Conservation (phyloP, 2,888 invertebrate species). For the Clanis bilineata region DNA sequence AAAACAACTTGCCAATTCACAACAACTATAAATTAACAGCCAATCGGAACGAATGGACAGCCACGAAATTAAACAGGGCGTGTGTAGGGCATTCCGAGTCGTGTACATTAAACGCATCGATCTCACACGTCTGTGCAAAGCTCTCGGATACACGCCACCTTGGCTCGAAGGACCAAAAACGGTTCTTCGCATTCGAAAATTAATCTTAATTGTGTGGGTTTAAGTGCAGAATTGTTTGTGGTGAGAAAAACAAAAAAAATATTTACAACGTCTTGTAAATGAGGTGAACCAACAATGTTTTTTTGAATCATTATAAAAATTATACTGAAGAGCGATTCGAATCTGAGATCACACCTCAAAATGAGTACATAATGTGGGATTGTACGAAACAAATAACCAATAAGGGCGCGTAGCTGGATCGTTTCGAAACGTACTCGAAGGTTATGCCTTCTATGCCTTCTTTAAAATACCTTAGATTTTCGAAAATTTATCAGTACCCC, state of each 20-base stretch:
- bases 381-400: too few species aligned
- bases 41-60: conserved; percentile 81
- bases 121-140: conserved; percentile 77
- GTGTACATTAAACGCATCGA: conserved; percentile 77
- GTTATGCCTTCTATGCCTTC: too few species aligned
- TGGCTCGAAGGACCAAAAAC: conserved; percentile 6
- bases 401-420: too few species aligned
- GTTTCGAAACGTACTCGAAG: too few species aligned
- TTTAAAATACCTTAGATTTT: too few species aligned
- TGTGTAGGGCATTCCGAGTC: conserved; percentile 65
- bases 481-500: too few species aligned
- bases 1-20: conserved; percentile 51
- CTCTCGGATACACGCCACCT: conserved; percentile 73
- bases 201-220: not conserved
- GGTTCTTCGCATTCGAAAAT: not conserved
- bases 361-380: too few species aligned
- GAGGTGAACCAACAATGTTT: not conserved
- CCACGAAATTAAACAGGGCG: conserved; percentile 74
- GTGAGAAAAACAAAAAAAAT: not conserved
- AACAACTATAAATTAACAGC: conserved; percentile 71
- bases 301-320: not conserved
- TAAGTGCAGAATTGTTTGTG: conserved; percentile 27
- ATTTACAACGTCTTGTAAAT: not conserved
- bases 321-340: too few species aligned
- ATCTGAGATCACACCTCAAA: too few species aligned